phyloP scores from a whole-genome alignment of 1,140 invertebrate genomes.

The Eubasilissa regina region DNA sequence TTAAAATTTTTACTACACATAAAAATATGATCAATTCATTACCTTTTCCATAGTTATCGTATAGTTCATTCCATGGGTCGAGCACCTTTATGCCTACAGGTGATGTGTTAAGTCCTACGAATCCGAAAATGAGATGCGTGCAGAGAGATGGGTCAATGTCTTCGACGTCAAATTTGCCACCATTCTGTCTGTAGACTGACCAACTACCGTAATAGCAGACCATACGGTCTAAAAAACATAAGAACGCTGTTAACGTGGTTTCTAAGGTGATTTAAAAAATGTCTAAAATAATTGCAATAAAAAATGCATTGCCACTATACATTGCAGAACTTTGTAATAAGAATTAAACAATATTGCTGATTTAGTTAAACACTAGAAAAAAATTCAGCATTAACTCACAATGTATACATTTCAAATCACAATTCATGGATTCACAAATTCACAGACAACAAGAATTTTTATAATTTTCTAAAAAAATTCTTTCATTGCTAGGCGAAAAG shows the following conservation, averaged over 20 bases:
- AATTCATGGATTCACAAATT: too few relatives aligned
- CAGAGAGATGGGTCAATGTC: conserved; percentile 81
- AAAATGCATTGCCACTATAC: neutral
- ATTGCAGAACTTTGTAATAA: neutral
- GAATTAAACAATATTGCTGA: neutral
- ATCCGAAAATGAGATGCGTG: conserved; percentile 83
- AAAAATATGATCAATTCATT: too few relatives aligned
- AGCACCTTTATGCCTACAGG: conserved; percentile 70
- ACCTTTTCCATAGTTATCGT: conserved; percentile 69
- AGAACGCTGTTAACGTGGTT: conserved; percentile 52
- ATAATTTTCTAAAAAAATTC: too few relatives aligned
- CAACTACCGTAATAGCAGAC: conserved; percentile 85
- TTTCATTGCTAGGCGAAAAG: too few relatives aligned
- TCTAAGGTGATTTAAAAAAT: too few relatives aligned
- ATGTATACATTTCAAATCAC: too few relatives aligned
- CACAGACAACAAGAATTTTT: too few relatives aligned
- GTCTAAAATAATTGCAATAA: too few relatives aligned
- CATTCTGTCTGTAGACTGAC: conserved; percentile 78
- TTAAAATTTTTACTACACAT: too few relatives aligned
- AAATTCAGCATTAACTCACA: too few relatives aligned
- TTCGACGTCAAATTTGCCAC: conserved; percentile 78
- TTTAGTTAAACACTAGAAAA: too few relatives aligned
- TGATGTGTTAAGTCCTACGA: conserved; percentile 76
- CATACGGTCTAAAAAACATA: conserved; percentile 69
- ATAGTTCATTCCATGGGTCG: conserved; percentile 78